Conservation (phyloP, 2,797 vertebrate species). For the Sebastes matsubarae region DNA sequence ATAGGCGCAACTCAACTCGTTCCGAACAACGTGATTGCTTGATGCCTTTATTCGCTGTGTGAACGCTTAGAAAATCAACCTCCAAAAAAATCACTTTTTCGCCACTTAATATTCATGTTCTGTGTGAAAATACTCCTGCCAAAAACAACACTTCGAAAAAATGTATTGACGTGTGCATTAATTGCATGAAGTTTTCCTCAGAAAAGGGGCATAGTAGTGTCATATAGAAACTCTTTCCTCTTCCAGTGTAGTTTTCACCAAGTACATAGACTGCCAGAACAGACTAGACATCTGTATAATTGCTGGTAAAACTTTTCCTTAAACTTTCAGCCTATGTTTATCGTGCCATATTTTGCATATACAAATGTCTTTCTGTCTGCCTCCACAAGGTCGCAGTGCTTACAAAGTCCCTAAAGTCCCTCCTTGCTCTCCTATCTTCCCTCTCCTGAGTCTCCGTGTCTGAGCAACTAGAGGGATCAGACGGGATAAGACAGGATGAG, state of each 20-base stretch:
- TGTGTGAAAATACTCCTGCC: accelerated
- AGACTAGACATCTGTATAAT: background rate
- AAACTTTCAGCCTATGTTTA: accelerated
- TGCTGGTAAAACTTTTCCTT: background rate
- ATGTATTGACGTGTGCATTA: too few relatives aligned
- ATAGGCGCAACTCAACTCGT: too few relatives aligned
- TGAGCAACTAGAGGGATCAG: conserved; percentile 10
- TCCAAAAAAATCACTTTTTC: too few relatives aligned
- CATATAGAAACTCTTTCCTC: background rate
- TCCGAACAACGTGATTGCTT: accelerated
- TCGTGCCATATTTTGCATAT: background rate
- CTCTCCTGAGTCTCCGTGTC: background rate
- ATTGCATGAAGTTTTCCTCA: too few relatives aligned
- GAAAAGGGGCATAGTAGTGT: background rate
- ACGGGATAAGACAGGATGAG: background rate
- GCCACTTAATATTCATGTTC: too few relatives aligned
- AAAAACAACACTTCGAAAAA: too few relatives aligned
- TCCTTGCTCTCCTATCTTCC: background rate
- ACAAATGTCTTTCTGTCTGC: background rate
- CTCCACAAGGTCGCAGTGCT: conserved; percentile 30
- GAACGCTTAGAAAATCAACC: too few relatives aligned
- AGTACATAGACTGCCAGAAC: background rate
- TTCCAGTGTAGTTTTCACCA: background rate
- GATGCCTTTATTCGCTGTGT: too few relatives aligned
- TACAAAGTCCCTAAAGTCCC: conserved; percentile 10